Evolutionary conservation across 2,113 vertebrate genomes (phyloP).

Genomic region (Phasianus colchicus): DNA sequence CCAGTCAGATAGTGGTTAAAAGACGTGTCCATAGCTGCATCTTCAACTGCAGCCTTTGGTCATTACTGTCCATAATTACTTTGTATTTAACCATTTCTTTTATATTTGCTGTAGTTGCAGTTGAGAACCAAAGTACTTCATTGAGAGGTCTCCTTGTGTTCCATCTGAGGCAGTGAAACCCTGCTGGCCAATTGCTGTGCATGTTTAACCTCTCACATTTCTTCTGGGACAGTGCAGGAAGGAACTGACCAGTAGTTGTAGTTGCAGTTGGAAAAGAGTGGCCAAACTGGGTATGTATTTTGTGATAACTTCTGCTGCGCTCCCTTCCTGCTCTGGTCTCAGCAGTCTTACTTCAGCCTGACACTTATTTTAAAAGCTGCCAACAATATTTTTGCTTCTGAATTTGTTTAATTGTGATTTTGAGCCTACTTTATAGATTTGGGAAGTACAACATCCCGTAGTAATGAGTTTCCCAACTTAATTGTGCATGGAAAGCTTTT

Average conservation of each 20-base stretch:
- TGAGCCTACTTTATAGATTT: background rate
- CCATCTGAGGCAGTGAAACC: background rate
- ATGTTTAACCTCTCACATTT: background rate
- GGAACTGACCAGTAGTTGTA: background rate
- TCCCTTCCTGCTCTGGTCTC: background rate
- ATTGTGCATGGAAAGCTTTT: background rate
- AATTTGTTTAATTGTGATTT: background rate
- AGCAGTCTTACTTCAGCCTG: background rate
- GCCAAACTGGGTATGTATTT: background rate
- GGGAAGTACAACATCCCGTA: background rate
- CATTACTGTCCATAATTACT: background rate
- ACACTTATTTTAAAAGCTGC: background rate
- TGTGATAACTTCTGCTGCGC: too few species aligned
- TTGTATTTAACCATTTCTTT: background rate
- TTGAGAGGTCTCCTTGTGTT: background rate
- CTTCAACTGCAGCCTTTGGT: background rate
- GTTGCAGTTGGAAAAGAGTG: background rate
- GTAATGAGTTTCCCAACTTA: background rate
- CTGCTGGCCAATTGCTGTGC: background rate
- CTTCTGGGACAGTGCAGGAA: background rate
- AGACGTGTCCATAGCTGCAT: background rate
- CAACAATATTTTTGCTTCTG: background rate
- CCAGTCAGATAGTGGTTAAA: background rate
- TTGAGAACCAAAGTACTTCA: background rate
- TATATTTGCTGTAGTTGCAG: background rate